Evolutionary conservation across 1,140 invertebrate species (phyloP).

Genomic region (Euborellia annulipes): DNA sequence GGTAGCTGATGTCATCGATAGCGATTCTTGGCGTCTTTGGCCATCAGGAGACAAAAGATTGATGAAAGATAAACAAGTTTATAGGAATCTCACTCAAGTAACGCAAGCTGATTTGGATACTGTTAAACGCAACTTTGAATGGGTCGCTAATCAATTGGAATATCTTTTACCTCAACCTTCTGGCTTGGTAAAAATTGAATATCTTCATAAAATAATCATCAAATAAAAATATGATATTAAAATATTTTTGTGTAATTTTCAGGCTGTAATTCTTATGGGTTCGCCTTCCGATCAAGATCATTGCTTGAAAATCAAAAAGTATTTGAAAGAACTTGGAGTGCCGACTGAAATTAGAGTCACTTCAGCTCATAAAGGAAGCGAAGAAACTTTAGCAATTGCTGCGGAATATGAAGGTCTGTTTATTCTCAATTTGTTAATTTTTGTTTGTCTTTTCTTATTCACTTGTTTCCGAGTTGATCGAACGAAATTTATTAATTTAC

Average conservation of each 20-base stretch:
- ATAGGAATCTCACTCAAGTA: constrained; percentile 74
- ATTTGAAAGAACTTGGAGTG: constrained; percentile 51
- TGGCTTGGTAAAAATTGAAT: constrained; percentile 32
- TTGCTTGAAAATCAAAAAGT: constrained; percentile 63
- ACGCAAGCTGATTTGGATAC: constrained; percentile 69
- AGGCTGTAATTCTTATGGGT: constrained; percentile 84
- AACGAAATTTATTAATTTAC: too few relatives aligned
- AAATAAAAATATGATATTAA: too few relatives aligned
- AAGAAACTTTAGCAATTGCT: constrained; percentile 67
- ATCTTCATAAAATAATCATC: too few relatives aligned
- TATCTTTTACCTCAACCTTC: constrained; percentile 41
- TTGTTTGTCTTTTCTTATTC: too few relatives aligned
- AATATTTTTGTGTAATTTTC: constrained; percentile 7
- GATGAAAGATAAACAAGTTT: constrained; percentile 98
- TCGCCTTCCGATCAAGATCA: constrained; percentile 72
- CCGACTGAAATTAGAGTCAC: constrained; percentile 60
- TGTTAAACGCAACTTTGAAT: constrained; percentile 88
- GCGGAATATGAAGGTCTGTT: constrained; percentile 71
- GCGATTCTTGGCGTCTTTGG: constrained; percentile 96
- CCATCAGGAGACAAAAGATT: constrained; percentile 85
- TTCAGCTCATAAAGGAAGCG: constrained; percentile 89
- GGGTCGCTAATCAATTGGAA: constrained; percentile 75
- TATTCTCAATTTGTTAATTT: too few relatives aligned
- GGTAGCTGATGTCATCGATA: constrained; percentile 92
- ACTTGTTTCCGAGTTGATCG: too few relatives aligned